These are phyloP conservation scores for Branchipolynoe longqiensis DNA, from an alignment of 2,888 invertebrate species.

Conservation along the genomic window DNA sequence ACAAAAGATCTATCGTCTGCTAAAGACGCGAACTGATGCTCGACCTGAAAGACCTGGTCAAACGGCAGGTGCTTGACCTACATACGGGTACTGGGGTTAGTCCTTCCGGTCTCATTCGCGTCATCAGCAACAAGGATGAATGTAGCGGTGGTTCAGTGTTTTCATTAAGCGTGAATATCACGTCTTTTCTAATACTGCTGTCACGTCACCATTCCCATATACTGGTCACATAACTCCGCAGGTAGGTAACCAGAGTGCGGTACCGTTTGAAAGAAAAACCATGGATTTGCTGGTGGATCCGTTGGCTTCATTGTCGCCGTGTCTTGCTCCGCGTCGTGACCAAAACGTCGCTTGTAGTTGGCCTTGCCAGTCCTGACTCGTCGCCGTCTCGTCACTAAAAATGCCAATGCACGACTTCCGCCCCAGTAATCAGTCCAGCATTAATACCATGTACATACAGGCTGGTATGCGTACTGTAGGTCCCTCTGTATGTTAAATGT, in stretches of 20 bases:
- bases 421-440: no score
- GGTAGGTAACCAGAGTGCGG: neutral
- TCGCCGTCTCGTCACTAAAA: no score
- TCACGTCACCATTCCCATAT: neutral
- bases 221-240: neutral
- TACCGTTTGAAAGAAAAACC: neutral
- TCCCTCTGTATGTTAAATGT: no score
- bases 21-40: neutral
- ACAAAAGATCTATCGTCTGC: no score
- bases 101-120: slow-evolving; percentile 52
- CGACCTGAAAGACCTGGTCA: slow-evolving; percentile 1
- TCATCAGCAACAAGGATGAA: slow-evolving; percentile 54
- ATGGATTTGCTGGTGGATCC: neutral
- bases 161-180: slow-evolving; percentile 19
- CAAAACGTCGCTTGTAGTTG: slow-evolving; percentile 12
- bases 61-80: slow-evolving; percentile 20
- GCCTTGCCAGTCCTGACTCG: no score
- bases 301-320: neutral
- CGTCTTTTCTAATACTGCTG: neutral
- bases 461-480: no score
- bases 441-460: no score
- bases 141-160: slow-evolving; percentile 1
- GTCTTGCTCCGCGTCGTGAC: slow-evolving; percentile 8
- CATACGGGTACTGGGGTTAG: neutral
- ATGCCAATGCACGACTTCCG: no score